phyloP scores from a whole-genome alignment of 2,113 vertebrate genomes.

The Tragelaphus strepsiceros region DNA sequence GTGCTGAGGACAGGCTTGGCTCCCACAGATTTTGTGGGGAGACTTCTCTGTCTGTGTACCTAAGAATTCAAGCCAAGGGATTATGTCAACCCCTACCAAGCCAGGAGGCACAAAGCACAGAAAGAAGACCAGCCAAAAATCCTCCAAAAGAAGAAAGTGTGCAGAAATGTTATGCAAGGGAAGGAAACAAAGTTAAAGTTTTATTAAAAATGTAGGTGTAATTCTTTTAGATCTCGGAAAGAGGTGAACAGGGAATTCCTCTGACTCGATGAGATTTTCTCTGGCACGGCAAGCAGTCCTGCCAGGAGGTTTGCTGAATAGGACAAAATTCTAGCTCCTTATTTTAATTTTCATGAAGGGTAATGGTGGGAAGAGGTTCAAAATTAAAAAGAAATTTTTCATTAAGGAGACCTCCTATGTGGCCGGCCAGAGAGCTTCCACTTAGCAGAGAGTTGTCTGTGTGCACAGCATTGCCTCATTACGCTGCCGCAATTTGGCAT shows the following conservation, averaged over 20 bases:
- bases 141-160: neutral
- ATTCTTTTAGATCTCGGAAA: neutral
- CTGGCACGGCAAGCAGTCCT: neutral
- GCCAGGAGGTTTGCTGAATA: slow-evolving; percentile 53
- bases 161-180: neutral
- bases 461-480: neutral
- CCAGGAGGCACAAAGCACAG: neutral
- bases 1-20: neutral
- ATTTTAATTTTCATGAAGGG: slow-evolving; percentile 50
- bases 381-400: slow-evolving; percentile 81
- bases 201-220: slow-evolving; percentile 11
- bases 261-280: neutral
- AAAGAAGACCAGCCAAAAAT: neutral
- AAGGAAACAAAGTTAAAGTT: neutral
- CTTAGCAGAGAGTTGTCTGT: neutral
- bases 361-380: slow-evolving; percentile 73
- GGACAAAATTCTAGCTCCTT: slow-evolving; percentile 58
- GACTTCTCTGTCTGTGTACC: neutral
- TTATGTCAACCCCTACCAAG: neutral
- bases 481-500: neutral
- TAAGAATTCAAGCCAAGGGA: slow-evolving; percentile 1
- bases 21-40: neutral
- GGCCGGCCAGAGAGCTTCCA: slow-evolving; percentile 49
- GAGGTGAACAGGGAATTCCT: neutral
- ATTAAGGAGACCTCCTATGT: slow-evolving; percentile 71